These are phyloP conservation scores for Brachynemurus nebulosus DNA, from an alignment of 2,888 invertebrate genomes.

Conservation along the genomic window DNA sequence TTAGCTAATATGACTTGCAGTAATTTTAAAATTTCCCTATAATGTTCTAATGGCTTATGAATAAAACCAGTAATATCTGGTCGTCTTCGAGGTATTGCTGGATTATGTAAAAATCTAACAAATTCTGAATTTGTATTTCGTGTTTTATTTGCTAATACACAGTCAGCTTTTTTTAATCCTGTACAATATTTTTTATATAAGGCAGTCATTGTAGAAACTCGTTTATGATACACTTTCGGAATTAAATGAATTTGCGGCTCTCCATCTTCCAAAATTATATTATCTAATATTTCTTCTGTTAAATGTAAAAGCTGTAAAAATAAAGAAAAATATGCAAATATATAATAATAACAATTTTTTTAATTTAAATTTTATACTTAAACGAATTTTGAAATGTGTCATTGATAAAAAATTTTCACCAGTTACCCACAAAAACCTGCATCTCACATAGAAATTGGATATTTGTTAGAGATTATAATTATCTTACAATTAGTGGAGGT, in stretches of 20 bases:
- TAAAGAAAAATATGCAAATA: too few relatives aligned
- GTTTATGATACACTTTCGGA: constrained; percentile 55
- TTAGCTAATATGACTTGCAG: constrained; percentile 39
- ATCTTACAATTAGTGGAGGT: too few relatives aligned
- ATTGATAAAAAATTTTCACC: too few relatives aligned
- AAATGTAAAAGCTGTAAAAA: constrained; percentile 48
- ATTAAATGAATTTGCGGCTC: constrained; percentile 54
- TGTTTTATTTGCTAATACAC: constrained; percentile 63
- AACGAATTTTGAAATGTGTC: too few relatives aligned
- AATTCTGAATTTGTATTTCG: constrained; percentile 65
- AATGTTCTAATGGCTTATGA: constrained; percentile 74
- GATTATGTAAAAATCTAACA: constrained; percentile 64
- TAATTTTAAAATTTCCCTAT: constrained; percentile 46
- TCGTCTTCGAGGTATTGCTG: constrained; percentile 63
- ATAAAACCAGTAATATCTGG: constrained; percentile 76
- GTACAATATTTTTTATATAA: constrained; percentile 72
- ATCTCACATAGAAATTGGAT: too few relatives aligned
- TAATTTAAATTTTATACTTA: too few relatives aligned
- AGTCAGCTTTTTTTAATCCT: constrained; percentile 73
- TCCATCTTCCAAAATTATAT: constrained; percentile 57
- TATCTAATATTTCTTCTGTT: constrained; percentile 69
- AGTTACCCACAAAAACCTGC: too few relatives aligned
- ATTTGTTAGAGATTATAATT: too few relatives aligned
- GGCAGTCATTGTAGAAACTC: constrained; percentile 57
- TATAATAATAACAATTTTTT: too few relatives aligned